Evolutionary conservation across 2,888 invertebrate species (phyloP), one percentile per base, ranked within the genome.

Genomic region (Diarsia brunnea): DNA sequence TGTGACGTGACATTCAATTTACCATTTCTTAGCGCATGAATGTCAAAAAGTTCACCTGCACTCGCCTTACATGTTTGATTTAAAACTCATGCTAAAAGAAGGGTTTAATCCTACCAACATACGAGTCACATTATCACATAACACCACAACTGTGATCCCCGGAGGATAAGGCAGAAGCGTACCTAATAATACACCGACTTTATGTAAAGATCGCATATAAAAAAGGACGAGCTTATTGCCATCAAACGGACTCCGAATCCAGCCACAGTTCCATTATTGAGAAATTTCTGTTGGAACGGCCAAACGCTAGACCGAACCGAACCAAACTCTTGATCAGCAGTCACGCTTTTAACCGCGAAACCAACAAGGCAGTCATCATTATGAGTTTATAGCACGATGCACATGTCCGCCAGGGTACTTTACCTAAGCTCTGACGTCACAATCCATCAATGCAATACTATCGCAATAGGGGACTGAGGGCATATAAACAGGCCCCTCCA

Each of bases 401-500:
- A 49, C 51, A 31, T 49, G 49, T 21, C 24, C 14, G 49, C 58
- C 21, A 10, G 14, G 45, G 27, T 55, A 64, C 27, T 64, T 49
- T 43, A 66, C 43, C 60, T 31, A 43, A 21, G 21, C 51, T 43
- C 43, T 72, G 65, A 78, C 65, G 69, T 21, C 38, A 67, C 55
- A 61, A 24, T 31, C 31, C 16, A 65, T n/a, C 19, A 64, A 19
- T 64, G 31, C 31, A 53, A 38, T 45, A 45, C 27, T 31, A 69
- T 79, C 64, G 65, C 47, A 81, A 69, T 64, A 65, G 21, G 71
- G 75, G 70, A 77, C 78, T 58, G 51, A 76, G 75, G 78, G n/a
- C 51, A 75, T 60, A 84, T 69, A 81, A 78, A 75, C 66, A 64
- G 82, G 70, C 81, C 87, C 88, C 87, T 73, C 69, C 51, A 45